Evolutionary conservation across 2,113 vertebrate species (phyloP).

Genomic region (Tachysurus vachellii): DNA sequence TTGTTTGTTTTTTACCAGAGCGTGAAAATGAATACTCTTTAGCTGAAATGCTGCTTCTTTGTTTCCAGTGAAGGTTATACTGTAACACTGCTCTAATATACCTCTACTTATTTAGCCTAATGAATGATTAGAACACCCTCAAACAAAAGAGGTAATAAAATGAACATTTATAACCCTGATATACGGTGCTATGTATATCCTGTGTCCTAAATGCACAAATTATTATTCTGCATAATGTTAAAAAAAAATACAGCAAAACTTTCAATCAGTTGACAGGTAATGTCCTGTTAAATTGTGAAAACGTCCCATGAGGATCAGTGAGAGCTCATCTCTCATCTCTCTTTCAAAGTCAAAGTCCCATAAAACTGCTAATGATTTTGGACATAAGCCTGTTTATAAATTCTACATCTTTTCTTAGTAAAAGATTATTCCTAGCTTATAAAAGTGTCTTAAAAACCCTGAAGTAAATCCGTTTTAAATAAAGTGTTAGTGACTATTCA

Average conservation of each 20-base stretch:
- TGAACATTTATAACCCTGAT: not conserved
- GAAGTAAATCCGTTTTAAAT: not conserved
- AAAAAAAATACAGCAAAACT: not conserved
- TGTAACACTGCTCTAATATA: not conserved
- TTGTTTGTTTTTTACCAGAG: not conserved
- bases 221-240: not conserved
- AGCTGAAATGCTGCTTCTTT: not conserved
- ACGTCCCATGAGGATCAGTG: not conserved
- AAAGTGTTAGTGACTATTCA: not conserved
- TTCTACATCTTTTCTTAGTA: not conserved
- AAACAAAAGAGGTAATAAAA: slow-evolving; percentile 1
- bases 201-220: not conserved
- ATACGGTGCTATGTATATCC: not conserved
- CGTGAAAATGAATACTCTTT: not conserved
- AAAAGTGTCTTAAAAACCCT: not conserved
- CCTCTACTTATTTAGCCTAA: not conserved
- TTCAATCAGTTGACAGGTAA: not conserved
- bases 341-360: not conserved
- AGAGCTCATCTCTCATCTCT: not conserved
- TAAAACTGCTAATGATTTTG: slow-evolving; percentile 2
- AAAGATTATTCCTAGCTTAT: not conserved
- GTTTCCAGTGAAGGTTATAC: not conserved
- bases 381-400: not conserved
- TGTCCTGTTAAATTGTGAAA: not conserved
- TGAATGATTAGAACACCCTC: not conserved